These are phyloP conservation scores for Platalea minor DNA, from an alignment of 2,797 vertebrate genomes.

Conservation along the genomic window DNA sequence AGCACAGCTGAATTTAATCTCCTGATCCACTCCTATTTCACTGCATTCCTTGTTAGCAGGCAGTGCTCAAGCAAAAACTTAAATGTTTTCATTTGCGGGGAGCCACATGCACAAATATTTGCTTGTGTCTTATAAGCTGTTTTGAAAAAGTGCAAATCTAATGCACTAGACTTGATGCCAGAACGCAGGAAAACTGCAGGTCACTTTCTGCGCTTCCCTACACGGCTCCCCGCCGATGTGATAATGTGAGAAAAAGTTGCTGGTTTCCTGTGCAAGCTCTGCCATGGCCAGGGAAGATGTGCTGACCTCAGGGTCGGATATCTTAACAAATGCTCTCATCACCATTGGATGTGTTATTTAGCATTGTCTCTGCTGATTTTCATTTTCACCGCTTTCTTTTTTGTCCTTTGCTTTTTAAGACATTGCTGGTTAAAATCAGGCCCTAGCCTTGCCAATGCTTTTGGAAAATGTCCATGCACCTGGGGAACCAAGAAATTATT, in stretches of 20 bases:
- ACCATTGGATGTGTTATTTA: not conserved
- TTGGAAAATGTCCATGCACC: fast-evolving
- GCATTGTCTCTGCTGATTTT: not conserved
- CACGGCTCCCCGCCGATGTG: fast-evolving
- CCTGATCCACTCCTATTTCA: not conserved
- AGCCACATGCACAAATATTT: slow-evolving; percentile 1
- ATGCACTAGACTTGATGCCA: not conserved
- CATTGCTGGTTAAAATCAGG: fast-evolving
- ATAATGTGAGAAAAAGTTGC: not conserved
- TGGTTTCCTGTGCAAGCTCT: not conserved
- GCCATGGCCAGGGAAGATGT: not conserved
- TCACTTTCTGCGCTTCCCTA: not conserved
- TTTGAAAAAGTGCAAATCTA: not conserved
- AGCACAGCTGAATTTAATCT: fast-evolving
- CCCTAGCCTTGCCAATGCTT: not conserved
- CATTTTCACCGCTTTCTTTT: not conserved
- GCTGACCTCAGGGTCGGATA: not conserved
- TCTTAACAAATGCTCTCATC: not conserved
- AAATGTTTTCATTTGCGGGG: not conserved
- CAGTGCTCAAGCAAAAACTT: not conserved
- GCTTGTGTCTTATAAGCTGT: not conserved
- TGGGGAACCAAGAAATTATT: not conserved
- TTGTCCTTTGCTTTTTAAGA: not conserved
- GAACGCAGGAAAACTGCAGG: not conserved
- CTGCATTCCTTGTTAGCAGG: not conserved